Conservation (phyloP, 2,113 vertebrate species). For the Sceloporus tristichus region DNA sequence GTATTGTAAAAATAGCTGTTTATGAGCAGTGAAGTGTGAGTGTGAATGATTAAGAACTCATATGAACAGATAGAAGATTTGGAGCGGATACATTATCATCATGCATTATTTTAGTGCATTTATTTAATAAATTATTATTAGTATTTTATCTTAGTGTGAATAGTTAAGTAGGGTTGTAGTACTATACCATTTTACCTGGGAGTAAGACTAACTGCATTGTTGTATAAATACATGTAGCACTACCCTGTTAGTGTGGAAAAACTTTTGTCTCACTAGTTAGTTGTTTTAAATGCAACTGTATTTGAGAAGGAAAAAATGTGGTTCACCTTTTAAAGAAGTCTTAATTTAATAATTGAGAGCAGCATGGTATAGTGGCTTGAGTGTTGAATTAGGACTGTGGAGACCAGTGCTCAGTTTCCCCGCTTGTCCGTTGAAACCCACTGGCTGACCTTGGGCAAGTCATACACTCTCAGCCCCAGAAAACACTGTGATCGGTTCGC, state of each 20-base stretch:
- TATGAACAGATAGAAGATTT: not conserved
- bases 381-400: no score
- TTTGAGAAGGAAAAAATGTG: not conserved
- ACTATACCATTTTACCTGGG: not conserved
- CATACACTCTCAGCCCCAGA: no score
- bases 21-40: not conserved
- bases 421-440: no score
- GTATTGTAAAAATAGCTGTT: not conserved
- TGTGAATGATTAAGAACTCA: not conserved
- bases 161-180: not conserved
- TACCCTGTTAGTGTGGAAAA: slow-evolving; percentile 1
- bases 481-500: no score
- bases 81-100: not conserved
- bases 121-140: not conserved
- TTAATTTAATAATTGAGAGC: not conserved
- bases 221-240: not conserved
- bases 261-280: not conserved
- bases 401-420: no score
- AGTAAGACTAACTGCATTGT: not conserved
- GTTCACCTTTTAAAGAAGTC: not conserved
- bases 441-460: no score
- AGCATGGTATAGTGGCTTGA: no score
- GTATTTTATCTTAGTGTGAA: not conserved
- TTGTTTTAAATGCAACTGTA: not conserved
- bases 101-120: not conserved